Base-by-base conservation (phyloP, 2,888 invertebrate species). In the Cosmia trapezina region DNA sequence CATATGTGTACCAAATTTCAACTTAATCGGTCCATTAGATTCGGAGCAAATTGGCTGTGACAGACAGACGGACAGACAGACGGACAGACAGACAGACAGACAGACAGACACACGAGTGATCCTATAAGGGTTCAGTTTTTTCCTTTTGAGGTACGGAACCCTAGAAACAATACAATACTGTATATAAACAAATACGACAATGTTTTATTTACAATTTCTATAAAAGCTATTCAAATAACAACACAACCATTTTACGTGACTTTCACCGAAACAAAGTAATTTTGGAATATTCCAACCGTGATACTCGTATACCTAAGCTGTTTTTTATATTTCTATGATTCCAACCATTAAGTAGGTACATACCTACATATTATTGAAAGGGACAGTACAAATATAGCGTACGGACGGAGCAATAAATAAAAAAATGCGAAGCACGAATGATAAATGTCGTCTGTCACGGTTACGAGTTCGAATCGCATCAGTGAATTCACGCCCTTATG, bases 241-340 rank as follows among this genome's bases (percentile, higher is more conserved):
- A 67, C 60, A 60, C 19, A 63, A 72, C 12, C 11, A 65, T 49
- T 78, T 57, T 53, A 68, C 49, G 78, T 33, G 12, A 66, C 77
- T 78, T 68, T 78, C 78, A 43, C 67, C n/a, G 53, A 54, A 72
- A 67, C 63, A 60, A 65, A 65, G 62, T 63, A 49, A 57, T 60
- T 56, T 62, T n/a, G 0, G 5, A 45, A 37, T 51, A n/a, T 8
- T 4, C 14, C 37, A 37, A 54, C n/a, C 2, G 41, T 43, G n/a
- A n/a, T n/a, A n/a, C n/a, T n/a, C n/a, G n/a, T n/a, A n/a, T n/a
- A n/a, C n/a, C n/a, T n/a, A n/a, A n/a, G n/a, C n/a, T n/a, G n/a
- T n/a, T n/a, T n/a, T n/a, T n/a, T n/a, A n/a, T n/a, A n/a, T n/a
- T n/a, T n/a, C n/a, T n/a, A n/a, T n/a, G n/a, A n/a, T n/a, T n/a